A percentile compares a stretch with the other conserved stretches of the same genome.
Evolutionary conservation across 2,888 invertebrate species (phyloP).

Genomic region (Apeira syringaria): DNA sequence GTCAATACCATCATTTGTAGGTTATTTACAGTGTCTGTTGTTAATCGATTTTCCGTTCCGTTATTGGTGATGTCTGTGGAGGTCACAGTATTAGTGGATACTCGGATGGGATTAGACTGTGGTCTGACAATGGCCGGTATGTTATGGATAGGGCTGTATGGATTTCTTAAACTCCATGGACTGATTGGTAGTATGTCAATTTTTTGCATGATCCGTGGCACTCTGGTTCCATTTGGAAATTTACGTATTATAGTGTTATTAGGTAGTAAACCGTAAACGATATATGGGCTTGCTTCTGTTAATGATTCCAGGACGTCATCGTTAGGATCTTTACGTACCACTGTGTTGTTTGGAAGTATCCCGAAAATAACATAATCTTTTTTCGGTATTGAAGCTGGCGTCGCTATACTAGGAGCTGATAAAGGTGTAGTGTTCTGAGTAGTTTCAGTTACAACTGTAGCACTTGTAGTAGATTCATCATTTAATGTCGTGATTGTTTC

Average conservation of each 20-base stretch:
- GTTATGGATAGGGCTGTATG: conserved; percentile 84
- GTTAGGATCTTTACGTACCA: conserved; percentile 89
- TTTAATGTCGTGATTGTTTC: conserved; percentile 46
- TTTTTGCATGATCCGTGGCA: conserved; percentile 86
- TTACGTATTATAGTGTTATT: conserved; percentile 91
- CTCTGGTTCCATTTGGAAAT: conserved; percentile 91
- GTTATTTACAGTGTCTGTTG: conserved; percentile 83
- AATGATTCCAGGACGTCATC: conserved; percentile 86
- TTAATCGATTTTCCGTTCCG: conserved; percentile 80
- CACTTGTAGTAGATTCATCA: conserved; percentile 39
- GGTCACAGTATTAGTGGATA: conserved; percentile 87
- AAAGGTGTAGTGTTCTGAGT: conserved; percentile 48
- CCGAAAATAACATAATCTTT: conserved; percentile 90
- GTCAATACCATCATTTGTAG: conserved; percentile 79
- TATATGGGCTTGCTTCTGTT: conserved; percentile 88
- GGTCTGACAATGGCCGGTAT: conserved; percentile 83
- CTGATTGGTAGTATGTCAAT: conserved; percentile 85
- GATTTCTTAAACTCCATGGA: conserved; percentile 83
- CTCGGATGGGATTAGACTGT: conserved; percentile 83
- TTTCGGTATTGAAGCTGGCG: conserved; percentile 69
- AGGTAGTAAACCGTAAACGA: conserved; percentile 90
- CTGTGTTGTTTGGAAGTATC: conserved; percentile 90
- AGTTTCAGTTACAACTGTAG: conserved; percentile 34
- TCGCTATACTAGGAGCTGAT: conserved; percentile 45
- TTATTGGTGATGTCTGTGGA: conserved; percentile 82